phyloP scores from a whole-genome alignment of 2,797 vertebrate genomes.

The Crotalus adamanteus region DNA sequence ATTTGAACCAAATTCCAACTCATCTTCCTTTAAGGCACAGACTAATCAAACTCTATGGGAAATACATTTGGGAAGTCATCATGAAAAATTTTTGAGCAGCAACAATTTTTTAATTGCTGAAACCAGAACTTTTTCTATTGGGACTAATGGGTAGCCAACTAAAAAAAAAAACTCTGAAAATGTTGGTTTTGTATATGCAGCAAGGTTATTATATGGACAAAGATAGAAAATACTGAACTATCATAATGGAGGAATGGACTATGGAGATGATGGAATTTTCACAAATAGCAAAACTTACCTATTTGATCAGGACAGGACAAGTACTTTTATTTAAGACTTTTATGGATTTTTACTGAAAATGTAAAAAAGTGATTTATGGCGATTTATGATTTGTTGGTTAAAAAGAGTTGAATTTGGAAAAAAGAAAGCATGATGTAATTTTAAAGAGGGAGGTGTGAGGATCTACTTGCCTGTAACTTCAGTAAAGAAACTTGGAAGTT shows the following conservation, averaged over 20 bases:
- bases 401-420: neutral
- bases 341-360: neutral
- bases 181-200: neutral
- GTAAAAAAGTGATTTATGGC: neutral
- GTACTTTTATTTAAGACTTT: neutral
- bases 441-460: neutral
- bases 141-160: neutral
- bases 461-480: neutral
- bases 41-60: neutral
- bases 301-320: neutral
- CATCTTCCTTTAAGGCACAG: neutral
- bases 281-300: neutral
- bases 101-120: neutral
- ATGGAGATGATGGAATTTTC: neutral
- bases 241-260: neutral
- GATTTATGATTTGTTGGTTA: neutral
- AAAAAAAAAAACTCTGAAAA: neutral
- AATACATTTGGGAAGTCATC: neutral
- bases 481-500: neutral
- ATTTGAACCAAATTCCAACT: neutral
- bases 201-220: neutral
- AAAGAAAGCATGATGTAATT: neutral
- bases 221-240: neutral
- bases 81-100: neutral
- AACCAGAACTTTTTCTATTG: neutral